A percentile compares a stretch with the other conserved stretches of the same genome.
These are phyloP conservation scores for Rhynchonycteris naso DNA, from an alignment of 2,797 vertebrate species.

Conservation along the genomic window DNA sequence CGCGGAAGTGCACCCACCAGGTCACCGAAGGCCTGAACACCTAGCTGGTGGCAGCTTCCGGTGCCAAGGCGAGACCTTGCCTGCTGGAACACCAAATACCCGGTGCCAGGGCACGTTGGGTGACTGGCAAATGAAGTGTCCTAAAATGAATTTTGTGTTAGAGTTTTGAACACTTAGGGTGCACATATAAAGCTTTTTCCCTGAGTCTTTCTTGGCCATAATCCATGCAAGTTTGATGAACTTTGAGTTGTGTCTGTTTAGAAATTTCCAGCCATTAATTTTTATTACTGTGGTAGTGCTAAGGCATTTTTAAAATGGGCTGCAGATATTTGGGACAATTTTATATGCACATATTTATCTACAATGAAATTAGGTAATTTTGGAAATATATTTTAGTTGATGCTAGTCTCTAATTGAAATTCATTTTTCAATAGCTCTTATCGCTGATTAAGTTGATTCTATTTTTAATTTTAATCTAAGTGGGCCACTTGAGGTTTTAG, in stretches of 20 bases:
- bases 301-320: neutral
- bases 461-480: conserved; percentile 38
- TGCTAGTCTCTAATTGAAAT: neutral
- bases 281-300: neutral
- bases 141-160: neutral
- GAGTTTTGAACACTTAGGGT: neutral
- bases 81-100: neutral
- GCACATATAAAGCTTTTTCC: neutral
- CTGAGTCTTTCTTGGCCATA: neutral
- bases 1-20: neutral
- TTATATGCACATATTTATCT: neutral
- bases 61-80: neutral
- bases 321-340: neutral
- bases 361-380: conserved; percentile 45
- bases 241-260: neutral
- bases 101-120: neutral
- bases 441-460: conserved; percentile 18
- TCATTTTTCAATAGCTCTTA: neutral
- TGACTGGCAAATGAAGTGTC: neutral
- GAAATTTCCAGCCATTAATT: neutral
- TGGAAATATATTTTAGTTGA: neutral
- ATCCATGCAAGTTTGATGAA: neutral
- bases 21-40: neutral
- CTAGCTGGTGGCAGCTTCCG: neutral
- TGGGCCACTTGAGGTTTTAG: conserved; percentile 29